phyloP scores from a whole-genome alignment of 2,888 invertebrate species.

The Cremastinae sp. region DNA sequence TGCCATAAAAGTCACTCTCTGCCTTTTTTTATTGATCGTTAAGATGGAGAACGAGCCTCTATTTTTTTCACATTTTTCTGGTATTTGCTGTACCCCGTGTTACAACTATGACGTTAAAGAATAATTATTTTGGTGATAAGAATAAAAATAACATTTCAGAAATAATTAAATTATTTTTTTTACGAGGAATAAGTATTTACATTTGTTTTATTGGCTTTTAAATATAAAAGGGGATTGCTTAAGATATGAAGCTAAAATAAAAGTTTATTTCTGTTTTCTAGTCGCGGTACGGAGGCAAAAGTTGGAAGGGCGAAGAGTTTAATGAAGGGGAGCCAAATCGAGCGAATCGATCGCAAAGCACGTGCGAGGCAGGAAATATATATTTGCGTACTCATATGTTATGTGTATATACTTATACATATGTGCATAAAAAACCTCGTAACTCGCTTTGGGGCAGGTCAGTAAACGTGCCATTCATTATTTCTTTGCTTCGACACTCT shows the following conservation, averaged over 20 bases:
- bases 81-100: not conserved
- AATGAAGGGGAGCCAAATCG: constrained; percentile 51
- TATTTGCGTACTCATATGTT: not conserved
- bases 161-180: constrained; percentile 23
- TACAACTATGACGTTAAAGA: too few species aligned
- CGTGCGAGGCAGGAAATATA: constrained; percentile 62
- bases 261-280: constrained; percentile 47
- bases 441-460: constrained; percentile 66
- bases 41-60: constrained; percentile 6
- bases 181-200: constrained; percentile 10
- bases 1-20: constrained; percentile 28
- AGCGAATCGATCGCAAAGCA: constrained; percentile 62
- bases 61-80: not conserved
- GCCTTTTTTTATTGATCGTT: constrained; percentile 10
- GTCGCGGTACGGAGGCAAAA: constrained; percentile 15
- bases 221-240: constrained; percentile 18
- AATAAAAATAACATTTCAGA: not conserved
- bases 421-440: constrained; percentile 46
- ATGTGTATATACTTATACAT: too few species aligned
- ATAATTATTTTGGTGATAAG: too few species aligned
- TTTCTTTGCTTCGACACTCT: constrained; percentile 40
- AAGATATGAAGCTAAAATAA: constrained; percentile 35
- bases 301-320: constrained; percentile 10
- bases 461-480: constrained; percentile 63
- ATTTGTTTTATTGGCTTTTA: constrained; percentile 11